These are phyloP conservation scores for Cotesia typhae DNA, from an alignment of 1,140 invertebrate genomes.

Conservation along the genomic window DNA sequence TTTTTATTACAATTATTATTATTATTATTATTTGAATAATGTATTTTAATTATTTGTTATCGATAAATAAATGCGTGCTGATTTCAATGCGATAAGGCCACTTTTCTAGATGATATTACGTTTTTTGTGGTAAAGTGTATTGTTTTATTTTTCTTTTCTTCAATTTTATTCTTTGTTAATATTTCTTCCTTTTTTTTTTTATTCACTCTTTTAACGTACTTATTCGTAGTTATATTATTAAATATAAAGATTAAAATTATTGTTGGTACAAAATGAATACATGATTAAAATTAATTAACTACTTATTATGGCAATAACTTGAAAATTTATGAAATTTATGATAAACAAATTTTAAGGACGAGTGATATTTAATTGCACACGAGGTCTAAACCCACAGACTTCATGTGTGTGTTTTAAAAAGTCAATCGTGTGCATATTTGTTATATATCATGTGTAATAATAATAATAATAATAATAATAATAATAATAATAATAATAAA, in stretches of 20 bases:
- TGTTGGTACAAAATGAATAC: constrained; percentile 20
- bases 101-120: constrained; percentile 37
- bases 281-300: constrained; percentile 16
- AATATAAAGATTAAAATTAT: constrained; percentile 6
- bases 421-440: constrained; percentile 12
- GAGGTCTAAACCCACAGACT: constrained; percentile 14
- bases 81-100: constrained; percentile 38
- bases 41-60: background rate
- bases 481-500: background rate
- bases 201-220: constrained; percentile 5
- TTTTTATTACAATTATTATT: background rate
- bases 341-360: background rate
- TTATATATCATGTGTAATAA: background rate
- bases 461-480: constrained; percentile 1
- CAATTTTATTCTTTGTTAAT: background rate
- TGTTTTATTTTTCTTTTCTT: too few relatives aligned
- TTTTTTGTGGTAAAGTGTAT: constrained; percentile 23
- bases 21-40: background rate
- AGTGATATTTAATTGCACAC: constrained; percentile 25
- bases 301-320: constrained; percentile 21
- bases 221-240: constrained; percentile 3
- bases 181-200: background rate
- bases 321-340: background rate
- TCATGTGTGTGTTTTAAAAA: constrained; percentile 10
- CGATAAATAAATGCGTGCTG: constrained; percentile 33